These are phyloP conservation scores for Oeneis ivallda DNA, from an alignment of 2,888 invertebrate genomes.

Conservation along the genomic window DNA sequence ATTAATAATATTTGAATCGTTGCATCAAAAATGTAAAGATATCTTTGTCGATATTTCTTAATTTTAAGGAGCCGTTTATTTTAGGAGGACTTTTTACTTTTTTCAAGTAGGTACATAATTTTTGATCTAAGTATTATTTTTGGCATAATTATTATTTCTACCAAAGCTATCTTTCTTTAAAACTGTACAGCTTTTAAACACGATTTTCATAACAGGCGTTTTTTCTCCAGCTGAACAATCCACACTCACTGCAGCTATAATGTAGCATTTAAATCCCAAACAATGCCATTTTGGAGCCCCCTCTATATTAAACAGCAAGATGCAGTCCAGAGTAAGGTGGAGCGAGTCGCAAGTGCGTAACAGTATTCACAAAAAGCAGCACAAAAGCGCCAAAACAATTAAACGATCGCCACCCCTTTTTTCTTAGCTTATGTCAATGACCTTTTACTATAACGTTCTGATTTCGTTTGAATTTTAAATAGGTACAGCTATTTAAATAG, in stretches of 20 bases:
- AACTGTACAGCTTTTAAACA: neutral
- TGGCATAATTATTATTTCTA: neutral
- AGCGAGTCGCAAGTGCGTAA: conserved; percentile 65
- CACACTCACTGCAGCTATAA: conserved; percentile 4
- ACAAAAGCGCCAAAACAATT: conserved; percentile 60
- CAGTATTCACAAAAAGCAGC: conserved; percentile 58
- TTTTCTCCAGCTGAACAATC: conserved; percentile 9
- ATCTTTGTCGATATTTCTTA: too few relatives aligned
- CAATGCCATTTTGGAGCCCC: conserved; percentile 40
- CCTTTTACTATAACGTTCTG: conserved; percentile 41
- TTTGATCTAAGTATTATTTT: neutral
- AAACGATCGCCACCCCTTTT: conserved; percentile 55
- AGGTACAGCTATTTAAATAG: neutral
- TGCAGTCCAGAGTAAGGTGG: conserved; percentile 56
- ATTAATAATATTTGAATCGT: too few relatives aligned
- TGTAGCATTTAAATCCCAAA: conserved; percentile 27
- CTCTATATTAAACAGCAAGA: conserved; percentile 49
- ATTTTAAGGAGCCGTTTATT: too few relatives aligned
- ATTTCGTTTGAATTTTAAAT: conserved; percentile 20
- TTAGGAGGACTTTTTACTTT: too few relatives aligned
- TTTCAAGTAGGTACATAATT: too few relatives aligned
- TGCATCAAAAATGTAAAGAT: too few relatives aligned
- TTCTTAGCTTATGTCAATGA: conserved; percentile 56
- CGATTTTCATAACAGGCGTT: neutral
- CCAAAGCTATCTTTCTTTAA: neutral